A percentile compares a stretch with the other conserved stretches of the same genome.
These are phyloP conservation scores for Terrapene triunguis DNA, from an alignment of 2,113 vertebrate genomes.

Conservation along the genomic window DNA sequence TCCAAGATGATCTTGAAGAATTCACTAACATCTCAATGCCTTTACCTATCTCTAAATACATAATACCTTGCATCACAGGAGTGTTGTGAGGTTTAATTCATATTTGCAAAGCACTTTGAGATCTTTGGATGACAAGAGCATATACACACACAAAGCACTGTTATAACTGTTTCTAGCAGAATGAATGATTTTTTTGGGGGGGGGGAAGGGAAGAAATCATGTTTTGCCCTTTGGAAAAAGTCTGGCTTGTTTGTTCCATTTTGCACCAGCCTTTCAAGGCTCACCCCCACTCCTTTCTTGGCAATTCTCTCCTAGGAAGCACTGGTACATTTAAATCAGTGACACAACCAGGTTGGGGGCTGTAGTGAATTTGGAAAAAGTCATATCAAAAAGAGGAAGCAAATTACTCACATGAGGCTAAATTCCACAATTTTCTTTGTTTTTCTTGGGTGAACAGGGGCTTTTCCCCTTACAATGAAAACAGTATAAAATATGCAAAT, in stretches of 20 bases:
- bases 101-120: neutral
- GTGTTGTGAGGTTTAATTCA: constrained; percentile 12
- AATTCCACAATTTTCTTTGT: neutral
- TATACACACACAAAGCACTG: neutral
- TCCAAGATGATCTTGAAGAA: neutral
- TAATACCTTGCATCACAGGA: neutral
- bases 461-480: neutral
- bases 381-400: neutral
- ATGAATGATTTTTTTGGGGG: neutral
- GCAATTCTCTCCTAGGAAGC: constrained; percentile 13
- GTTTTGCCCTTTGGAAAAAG: constrained; percentile 16
- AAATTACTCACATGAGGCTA: neutral
- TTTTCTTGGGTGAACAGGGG: constrained; percentile 18
- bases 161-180: neutral
- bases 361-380: constrained; percentile 1
- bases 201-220: neutral
- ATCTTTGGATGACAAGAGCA: neutral
- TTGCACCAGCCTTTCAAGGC: constrained; percentile 18
- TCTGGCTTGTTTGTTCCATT: neutral
- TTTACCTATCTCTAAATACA: neutral
- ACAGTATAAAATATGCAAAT: constrained; percentile 40
- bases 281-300: neutral
- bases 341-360: neutral
- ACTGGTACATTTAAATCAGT: constrained; percentile 13
- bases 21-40: neutral